Base-by-base conservation (phyloP, 2,797 vertebrate genomes). In the Brachyrhaphis roseni region DNA sequence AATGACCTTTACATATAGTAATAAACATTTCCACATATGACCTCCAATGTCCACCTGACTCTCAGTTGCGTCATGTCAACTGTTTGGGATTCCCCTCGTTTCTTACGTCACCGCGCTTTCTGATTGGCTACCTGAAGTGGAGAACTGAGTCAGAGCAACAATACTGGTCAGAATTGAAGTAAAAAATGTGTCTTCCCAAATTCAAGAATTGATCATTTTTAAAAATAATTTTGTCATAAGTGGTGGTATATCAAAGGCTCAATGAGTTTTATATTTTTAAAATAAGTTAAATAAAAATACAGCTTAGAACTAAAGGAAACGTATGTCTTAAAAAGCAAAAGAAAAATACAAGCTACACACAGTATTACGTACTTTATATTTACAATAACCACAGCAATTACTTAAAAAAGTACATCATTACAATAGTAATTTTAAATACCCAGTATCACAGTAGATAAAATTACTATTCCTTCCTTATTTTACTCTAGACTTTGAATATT, bases 281-380 rank as follows among this genome's bases (percentile, higher is more conserved):
- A 23, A 51, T 8, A 8, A 20, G 7, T 23, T 51, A 46, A 46
- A 46, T 46, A 46, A 62, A 83, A 75, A 82, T 26, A 77, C 57
- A 71, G 72, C 76, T 79, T 43, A 47, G 28, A 45, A 75, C 15
- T 16, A 16, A 64, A 20, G 28, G 15, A 64, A 64, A 64, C 7
- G 6, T 57, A 57, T 62, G 77, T 73, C 77, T 75, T 23, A 53
- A 18, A 53, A 82, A 45, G 79, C 70, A 85, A 64, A 11, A 70
- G 72, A 49, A 89, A 84, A 72, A 43, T 28, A 59, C 57, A 87
- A 90, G 77, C 79, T 75, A 81, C 28, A 73, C 82, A 85, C 78
- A 55, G n/a, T 85, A 88, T 53, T 16, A 12, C 76, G 34, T 45
- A 78, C 75, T 88, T 77, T 57, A 12, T 78, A 86, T 78, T 79